Evolutionary conservation across 2,113 vertebrate species (phyloP), one percentile per base, ranked within the genome.

Genomic region (Passerina amoena): DNA sequence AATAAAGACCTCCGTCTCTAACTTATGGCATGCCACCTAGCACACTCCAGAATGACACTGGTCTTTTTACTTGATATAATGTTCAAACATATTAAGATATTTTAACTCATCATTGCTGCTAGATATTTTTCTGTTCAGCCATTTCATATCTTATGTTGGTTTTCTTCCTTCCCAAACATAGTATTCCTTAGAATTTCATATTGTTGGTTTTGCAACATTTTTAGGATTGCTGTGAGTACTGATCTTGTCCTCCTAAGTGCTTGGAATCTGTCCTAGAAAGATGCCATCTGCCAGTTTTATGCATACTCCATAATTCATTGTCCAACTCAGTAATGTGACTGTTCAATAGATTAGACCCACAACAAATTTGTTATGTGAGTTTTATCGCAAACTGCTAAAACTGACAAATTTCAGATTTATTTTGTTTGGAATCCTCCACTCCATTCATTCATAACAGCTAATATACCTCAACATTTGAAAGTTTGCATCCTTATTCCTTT

Each of bases 281-380:
- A 81, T 68, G 35, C 76, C 86, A 93, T 92, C 86, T 95, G 88
- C 64, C 72, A 86, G 14, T 86, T 88, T 94, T 70, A 78, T 78
- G 44, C 14, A 14, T 59, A 33, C 17, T 90, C 33, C 44, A 78
- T 78, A 73, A 93, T 59, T 28, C 19, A 14, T 69, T 88, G 64
- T 73, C 82, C 92, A 81, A 73, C 51, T 63, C 76, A 78, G 64
- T 51, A 96, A 50, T 40, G 24, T 47, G 59, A 59, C 45, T 92
- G 21, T 54, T 80, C 35, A 42, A 37, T 66, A 83, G 64, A 51
- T 31, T 64, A 45, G 60, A 73, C 60, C 10, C 27, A 56, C 48
- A 23, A 66, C 27, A 96, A 44, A 90, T 73, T 57, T 92, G 14
- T 75, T 56, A 21, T 44, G 45, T 50, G 64, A 63, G 33, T 81